phyloP scores from a whole-genome alignment of 1,140 invertebrate genomes.

The Drosophila nasuta region DNA sequence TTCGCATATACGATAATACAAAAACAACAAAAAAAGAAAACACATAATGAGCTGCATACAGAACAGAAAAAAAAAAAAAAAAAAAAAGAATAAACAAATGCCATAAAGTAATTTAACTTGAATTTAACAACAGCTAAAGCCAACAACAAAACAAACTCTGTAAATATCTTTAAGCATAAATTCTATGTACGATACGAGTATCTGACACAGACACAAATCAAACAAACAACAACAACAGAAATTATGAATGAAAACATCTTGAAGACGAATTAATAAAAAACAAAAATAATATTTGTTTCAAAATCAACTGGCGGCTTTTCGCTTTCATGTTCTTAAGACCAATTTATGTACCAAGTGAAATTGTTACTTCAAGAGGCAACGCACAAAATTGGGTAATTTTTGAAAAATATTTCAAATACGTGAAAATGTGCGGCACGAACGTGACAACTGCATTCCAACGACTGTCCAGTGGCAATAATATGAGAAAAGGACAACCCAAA shows the following conservation, averaged over 20 bases:
- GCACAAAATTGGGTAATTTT: conserved; percentile 80
- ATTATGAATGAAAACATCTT: conserved; percentile 65
- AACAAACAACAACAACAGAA: conserved; percentile 35
- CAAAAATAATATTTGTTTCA: conserved; percentile 75
- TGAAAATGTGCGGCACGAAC: conserved; percentile 71
- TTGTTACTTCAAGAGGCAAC: conserved; percentile 41
- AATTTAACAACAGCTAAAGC: conserved; percentile 60
- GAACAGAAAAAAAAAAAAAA: conserved; percentile 25
- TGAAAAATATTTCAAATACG: conserved; percentile 81
- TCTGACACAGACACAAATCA: conserved; percentile 53
- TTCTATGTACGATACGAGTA: conserved; percentile 57
- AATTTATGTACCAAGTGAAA: conserved; percentile 26
- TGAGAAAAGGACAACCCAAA: conserved; percentile 41
- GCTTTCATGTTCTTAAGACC: background rate
- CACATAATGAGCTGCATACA: conserved; percentile 51
- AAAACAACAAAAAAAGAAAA: conserved; percentile 8
- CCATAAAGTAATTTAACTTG: conserved; percentile 79
- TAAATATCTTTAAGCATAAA: conserved; percentile 79
- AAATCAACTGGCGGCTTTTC: conserved; percentile 44
- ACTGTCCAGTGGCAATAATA: conserved; percentile 54
- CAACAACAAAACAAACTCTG: conserved; percentile 51
- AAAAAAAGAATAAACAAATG: conserved; percentile 49
- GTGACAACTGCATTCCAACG: conserved; percentile 61
- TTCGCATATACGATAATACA: conserved; percentile 48
- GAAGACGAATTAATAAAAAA: conserved; percentile 69